Percentiles rank a stretch among this genome's conserved stretches.
Evolutionary conservation across 2,113 vertebrate species (phyloP).

Genomic region (Phocoena sinus): DNA sequence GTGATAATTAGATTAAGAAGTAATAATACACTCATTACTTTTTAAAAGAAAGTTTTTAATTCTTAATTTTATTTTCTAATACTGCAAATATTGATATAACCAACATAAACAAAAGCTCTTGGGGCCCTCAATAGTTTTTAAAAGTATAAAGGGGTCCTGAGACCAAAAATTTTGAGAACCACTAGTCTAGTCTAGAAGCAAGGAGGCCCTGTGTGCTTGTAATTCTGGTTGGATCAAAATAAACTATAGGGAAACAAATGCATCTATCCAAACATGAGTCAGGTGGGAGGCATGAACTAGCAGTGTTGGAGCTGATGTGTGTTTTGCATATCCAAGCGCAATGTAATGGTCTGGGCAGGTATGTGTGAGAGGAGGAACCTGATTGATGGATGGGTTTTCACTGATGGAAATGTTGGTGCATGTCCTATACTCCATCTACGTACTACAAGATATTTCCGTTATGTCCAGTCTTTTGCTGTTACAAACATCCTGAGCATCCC

Average conservation of each 20-base stretch:
- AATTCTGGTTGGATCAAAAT: background rate
- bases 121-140: background rate
- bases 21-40: background rate
- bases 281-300: background rate
- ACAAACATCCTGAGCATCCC: background rate
- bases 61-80: conserved; percentile 1
- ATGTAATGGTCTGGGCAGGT: background rate
- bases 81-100: background rate
- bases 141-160: background rate
- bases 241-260: background rate
- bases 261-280: background rate
- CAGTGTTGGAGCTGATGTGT: background rate
- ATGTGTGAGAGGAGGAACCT: background rate
- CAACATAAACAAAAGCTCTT: background rate
- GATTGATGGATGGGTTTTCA: background rate
- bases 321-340: background rate
- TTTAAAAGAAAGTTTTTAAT: background rate
- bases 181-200: background rate
- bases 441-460: background rate
- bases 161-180: background rate
- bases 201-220: background rate
- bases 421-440: background rate
- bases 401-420: background rate
- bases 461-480: background rate
- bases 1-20: background rate